These are phyloP conservation scores for Musca vetustissima DNA, from an alignment of 1,140 invertebrate genomes.

Conservation along the genomic window DNA sequence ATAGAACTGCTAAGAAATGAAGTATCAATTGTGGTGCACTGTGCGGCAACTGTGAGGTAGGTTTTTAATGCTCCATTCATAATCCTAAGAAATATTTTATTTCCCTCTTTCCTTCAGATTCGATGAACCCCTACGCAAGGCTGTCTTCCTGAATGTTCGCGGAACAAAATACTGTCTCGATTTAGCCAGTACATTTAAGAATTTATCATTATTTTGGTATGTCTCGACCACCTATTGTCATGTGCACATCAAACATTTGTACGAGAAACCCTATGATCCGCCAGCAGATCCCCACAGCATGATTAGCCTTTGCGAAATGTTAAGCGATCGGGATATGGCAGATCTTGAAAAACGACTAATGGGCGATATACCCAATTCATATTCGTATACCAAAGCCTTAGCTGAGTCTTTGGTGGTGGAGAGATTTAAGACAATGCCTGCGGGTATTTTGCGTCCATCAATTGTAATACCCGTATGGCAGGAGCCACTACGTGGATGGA, in stretches of 20 bases:
- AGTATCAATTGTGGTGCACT: slow-evolving; percentile 85
- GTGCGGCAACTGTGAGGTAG: slow-evolving; percentile 79
- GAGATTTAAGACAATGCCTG: slow-evolving; percentile 71
- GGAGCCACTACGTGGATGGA: slow-evolving; percentile 86
- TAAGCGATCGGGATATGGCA: slow-evolving; percentile 76
- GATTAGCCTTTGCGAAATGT: slow-evolving; percentile 85
- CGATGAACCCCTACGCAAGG: slow-evolving; percentile 72
- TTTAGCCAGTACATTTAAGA: slow-evolving; percentile 74
- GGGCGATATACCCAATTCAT: slow-evolving; percentile 83
- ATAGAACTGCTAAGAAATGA: slow-evolving; percentile 67
- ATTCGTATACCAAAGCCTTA: slow-evolving; percentile 89
- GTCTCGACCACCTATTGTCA: slow-evolving; percentile 68
- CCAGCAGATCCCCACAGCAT: slow-evolving; percentile 86
- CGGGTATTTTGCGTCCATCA: slow-evolving; percentile 85
- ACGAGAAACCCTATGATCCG: slow-evolving; percentile 79
- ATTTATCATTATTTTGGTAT: slow-evolving; percentile 66
- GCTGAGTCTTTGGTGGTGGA: slow-evolving; percentile 82
- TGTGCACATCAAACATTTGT: slow-evolving; percentile 66
- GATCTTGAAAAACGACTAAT: slow-evolving; percentile 67
- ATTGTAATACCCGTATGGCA: slow-evolving; percentile 83
- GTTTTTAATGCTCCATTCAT: not conserved
- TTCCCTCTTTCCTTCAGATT: slow-evolving; percentile 56
- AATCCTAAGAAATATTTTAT: not conserved
- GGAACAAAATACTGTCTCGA: slow-evolving; percentile 74
- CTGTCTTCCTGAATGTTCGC: slow-evolving; percentile 73